Conservation (phyloP, 2,113 vertebrate species). For the Tachysurus fulvidraco region DNA sequence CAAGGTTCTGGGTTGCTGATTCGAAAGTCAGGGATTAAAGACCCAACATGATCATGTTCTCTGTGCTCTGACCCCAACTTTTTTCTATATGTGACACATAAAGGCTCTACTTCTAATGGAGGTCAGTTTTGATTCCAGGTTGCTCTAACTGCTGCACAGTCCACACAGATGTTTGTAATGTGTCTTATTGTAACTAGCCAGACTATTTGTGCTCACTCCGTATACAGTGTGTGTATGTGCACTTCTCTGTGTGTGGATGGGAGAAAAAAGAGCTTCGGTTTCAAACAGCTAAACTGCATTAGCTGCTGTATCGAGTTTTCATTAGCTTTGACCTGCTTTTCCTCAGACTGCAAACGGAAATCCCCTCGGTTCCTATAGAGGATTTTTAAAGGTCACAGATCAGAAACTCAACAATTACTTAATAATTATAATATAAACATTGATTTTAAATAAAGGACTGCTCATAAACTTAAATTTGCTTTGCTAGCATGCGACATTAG, state of each 20-base stretch:
- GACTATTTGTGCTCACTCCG: slow-evolving; percentile 4
- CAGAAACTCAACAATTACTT: neutral
- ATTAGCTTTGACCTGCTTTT: slow-evolving; percentile 61
- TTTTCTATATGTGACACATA: too few species aligned
- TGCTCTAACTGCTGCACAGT: neutral
- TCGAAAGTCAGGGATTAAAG: too few species aligned
- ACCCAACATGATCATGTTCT: too few species aligned
- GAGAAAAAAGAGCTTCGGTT: slow-evolving; percentile 1
- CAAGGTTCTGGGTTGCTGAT: too few species aligned
- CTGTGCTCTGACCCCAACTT: too few species aligned
- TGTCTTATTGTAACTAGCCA: neutral
- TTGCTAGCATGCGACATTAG: neutral
- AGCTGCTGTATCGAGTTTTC: slow-evolving; percentile 54
- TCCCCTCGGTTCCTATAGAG: neutral
- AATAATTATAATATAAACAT: neutral
- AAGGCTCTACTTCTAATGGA: too few species aligned
- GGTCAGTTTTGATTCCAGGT: neutral
- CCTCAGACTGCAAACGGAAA: slow-evolving; percentile 17
- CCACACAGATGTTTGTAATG: neutral
- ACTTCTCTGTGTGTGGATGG: slow-evolving; percentile 5
- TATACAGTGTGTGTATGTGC: neutral
- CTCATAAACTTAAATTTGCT: neutral
- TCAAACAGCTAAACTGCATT: slow-evolving; percentile 15
- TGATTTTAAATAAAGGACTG: neutral
- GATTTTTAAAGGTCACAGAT: neutral